Conservation (phyloP, 2,797 vertebrate species). For the Channa striata region DNA sequence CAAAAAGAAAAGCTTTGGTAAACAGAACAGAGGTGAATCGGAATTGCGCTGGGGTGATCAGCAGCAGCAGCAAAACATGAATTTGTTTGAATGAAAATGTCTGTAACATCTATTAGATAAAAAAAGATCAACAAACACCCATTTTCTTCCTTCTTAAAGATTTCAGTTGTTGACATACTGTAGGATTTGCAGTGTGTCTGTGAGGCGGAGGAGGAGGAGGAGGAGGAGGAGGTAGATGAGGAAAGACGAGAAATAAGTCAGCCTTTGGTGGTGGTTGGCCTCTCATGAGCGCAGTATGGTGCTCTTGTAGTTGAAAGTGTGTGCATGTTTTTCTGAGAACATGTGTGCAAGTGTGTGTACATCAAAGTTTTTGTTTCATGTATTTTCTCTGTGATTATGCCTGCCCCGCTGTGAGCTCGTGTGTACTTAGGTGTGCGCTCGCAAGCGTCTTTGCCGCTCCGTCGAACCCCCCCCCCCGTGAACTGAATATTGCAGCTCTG, state of each 20-base stretch:
- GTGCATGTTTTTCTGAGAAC: constrained; percentile 57
- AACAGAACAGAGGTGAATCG: constrained; percentile 2
- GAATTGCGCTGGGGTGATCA: neutral
- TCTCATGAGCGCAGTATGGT: constrained; percentile 63
- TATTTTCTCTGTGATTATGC: constrained; percentile 54
- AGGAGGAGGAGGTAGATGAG: constrained; percentile 31
- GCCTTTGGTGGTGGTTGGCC: constrained; percentile 61
- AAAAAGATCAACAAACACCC: neutral
- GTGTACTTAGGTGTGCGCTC: constrained; percentile 64
- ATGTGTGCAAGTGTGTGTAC: constrained; percentile 54
- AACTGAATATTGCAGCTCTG: constrained; percentile 66
- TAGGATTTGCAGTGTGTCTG: constrained; percentile 35
- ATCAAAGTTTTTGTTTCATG: constrained; percentile 70
- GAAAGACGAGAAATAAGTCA: constrained; percentile 54
- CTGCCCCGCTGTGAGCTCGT: constrained; percentile 57
- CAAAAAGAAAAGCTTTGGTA: neutral
- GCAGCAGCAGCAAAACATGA: constrained; percentile 1
- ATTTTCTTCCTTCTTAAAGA: constrained; percentile 30
- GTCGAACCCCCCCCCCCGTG: constrained; percentile 65
- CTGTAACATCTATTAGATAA: neutral
- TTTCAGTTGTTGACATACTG: constrained; percentile 53
- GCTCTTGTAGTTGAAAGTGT: constrained; percentile 59
- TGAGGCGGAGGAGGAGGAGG: constrained; percentile 25
- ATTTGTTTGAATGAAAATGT: constrained; percentile 29
- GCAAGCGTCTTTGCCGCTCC: constrained; percentile 45